Base-by-base conservation (phyloP, 2,888 invertebrate genomes). In the Dioctria rufipes region DNA sequence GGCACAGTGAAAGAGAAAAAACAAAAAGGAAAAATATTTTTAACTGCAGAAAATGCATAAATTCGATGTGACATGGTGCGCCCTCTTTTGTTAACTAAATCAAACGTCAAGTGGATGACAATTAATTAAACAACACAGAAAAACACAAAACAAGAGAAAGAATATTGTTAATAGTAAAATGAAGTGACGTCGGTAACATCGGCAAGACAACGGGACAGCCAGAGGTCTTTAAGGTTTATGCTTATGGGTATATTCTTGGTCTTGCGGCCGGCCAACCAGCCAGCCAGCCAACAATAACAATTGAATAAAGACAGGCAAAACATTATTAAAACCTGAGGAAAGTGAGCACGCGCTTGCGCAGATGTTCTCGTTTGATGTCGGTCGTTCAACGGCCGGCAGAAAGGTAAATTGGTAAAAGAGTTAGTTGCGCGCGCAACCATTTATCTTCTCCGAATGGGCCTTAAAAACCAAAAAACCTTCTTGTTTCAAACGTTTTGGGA, bases 71-170 rank as follows among this genome's bases (percentile, higher is more conserved):
- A 75, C 75, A 75, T 42, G 61, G 75, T 60, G 75, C 58, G 46
- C 75, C 43, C 58, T 65, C 75, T 43, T 75, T 75, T 75, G 61
- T 75, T 71, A 51, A 25, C 46, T 61, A 61, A 75, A 75, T 75
- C 75, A 75, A 65, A 75, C 75, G 75, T 75, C 75, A 75, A 75
- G 60, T 39, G 75, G 73, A 61, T 46, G 75, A 75, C 75, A 75
- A 75, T 75, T 75, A 75, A 75, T 75, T 75, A 75, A 61, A 60
- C 61, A 51, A 65, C 25, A 71, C 42, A 75, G 25, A 25, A 60
- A 58, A 60, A 60, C 37, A 58, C 75, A 71, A 54, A 71, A 71
- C 54, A 54, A 51, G 9, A 37, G 49, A 2, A 37, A 37, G 8
- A 25, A 25, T 25, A 37, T 67, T 49, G 67, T 49, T 49, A 25